Conservation (phyloP, 2,888 invertebrate species). For the Metellina segmentata region DNA sequence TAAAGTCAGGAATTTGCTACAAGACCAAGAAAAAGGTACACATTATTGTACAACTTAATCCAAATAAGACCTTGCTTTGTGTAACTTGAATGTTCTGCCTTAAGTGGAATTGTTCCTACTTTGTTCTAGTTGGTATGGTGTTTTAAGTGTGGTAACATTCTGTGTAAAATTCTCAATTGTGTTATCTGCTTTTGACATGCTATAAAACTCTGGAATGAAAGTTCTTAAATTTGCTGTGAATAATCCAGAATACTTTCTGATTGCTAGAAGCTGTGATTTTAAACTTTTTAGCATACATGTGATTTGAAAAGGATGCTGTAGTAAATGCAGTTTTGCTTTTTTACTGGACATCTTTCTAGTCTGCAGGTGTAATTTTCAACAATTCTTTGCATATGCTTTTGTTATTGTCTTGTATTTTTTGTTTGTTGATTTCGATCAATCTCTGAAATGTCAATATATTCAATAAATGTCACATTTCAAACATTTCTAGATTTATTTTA, state of each 20-base stretch:
- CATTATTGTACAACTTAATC: too few relatives aligned
- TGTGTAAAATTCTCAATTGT: neutral
- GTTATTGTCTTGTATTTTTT: conserved; percentile 1
- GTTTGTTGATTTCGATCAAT: neutral
- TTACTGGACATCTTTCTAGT: conserved; percentile 15
- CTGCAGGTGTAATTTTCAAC: neutral
- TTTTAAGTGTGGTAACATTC: too few relatives aligned
- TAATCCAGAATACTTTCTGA: neutral
- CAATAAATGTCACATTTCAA: conserved; percentile 56
- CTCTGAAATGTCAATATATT: neutral
- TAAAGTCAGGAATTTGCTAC: too few relatives aligned
- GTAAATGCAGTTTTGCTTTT: conserved; percentile 9
- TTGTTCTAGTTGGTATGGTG: too few relatives aligned
- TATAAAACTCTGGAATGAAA: neutral
- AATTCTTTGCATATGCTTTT: neutral
- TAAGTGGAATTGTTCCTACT: too few relatives aligned
- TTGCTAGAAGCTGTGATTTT: conserved; percentile 2
- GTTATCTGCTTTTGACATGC: neutral
- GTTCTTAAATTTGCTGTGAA: neutral
- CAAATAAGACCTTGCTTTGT: too few relatives aligned
- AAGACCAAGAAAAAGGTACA: too few relatives aligned
- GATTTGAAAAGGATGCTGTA: neutral
- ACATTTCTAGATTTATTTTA: neutral
- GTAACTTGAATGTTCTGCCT: too few relatives aligned
- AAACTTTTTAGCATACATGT: neutral